phyloP scores from a whole-genome alignment of 2,888 invertebrate genomes.

The Drosophila austrosaltans region DNA sequence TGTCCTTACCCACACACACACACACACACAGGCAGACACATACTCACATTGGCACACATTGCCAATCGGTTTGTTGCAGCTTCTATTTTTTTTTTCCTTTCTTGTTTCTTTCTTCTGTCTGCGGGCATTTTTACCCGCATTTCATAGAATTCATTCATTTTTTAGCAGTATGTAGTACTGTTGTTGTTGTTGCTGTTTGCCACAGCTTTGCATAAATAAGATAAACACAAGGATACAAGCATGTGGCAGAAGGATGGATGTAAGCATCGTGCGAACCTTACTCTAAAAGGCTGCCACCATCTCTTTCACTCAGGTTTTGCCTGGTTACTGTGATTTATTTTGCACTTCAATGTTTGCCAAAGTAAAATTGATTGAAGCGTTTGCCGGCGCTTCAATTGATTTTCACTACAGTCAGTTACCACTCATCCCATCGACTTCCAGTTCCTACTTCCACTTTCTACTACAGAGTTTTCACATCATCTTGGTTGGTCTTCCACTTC shows the following conservation, averaged over 20 bases:
- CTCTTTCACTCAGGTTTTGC: conserved; percentile 12
- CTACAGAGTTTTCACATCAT: neutral
- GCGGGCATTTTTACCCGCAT: conserved; percentile 57
- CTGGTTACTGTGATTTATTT: conserved; percentile 75
- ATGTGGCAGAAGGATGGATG: conserved; percentile 40
- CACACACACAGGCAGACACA: conserved; percentile 20
- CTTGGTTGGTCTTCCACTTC: conserved; percentile 11
- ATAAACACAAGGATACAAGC: conserved; percentile 74
- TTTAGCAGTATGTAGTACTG: conserved; percentile 53
- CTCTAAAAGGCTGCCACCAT: neutral
- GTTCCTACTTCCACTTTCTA: neutral
- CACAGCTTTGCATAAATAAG: conserved; percentile 79
- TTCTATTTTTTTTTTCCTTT: conserved; percentile 14
- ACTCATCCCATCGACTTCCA: conserved; percentile 6
- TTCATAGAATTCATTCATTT: conserved; percentile 77
- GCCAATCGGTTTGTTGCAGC: conserved; percentile 48
- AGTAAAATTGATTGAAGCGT: conserved; percentile 80
- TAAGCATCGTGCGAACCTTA: conserved; percentile 2
- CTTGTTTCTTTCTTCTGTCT: conserved; percentile 13
- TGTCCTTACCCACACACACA: conserved; percentile 45
- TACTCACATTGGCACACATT: conserved; percentile 16
- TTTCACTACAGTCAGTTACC: conserved; percentile 48
- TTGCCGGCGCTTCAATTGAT: conserved; percentile 76
- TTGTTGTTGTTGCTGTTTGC: conserved; percentile 54
- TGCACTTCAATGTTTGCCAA: conserved; percentile 77